Base-by-base conservation (phyloP, 2,113 vertebrate genomes). In the Numenius arquata region DNA sequence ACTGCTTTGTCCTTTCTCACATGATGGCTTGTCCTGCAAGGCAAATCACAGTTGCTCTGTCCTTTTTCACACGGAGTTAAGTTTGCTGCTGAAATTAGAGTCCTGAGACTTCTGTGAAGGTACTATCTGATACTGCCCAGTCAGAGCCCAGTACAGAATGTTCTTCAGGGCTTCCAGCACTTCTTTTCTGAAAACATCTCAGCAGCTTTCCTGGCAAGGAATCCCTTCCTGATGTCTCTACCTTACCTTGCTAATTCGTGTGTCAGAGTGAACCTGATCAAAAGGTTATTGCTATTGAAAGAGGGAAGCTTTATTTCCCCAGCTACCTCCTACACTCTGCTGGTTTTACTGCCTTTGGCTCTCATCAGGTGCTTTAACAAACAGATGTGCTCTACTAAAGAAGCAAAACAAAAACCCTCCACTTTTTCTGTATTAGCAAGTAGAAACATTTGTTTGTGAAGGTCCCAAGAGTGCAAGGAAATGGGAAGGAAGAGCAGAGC, bases 151-250 rank as follows among this genome's bases (percentile, higher is more conserved):
- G 72, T 43, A 77, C 85, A 94, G 30, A 62, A 48, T 61, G 81
- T 89, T 73, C 87, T 85, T 76, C 66, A 85, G 79, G 55, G 41
- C 88, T 88, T 80, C 71, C 52, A 80, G 47, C 50, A 25, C 68
- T 90, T 63, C 59, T 63, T 86, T 86, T 81, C 65, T 80, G 72
- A 59, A 86, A 86, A 56, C 55, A 84, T 59, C 82, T 78, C 72
- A 47, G 17, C 47, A 84, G 36, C 50, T 91, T 92, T 83, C 63
- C 90, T 90, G 88, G 61, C 71, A 68, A 92, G 36, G 68, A 93
- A 58, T 52, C 63, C 56, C 68, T 40, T 66, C 18, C 81, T 82
- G 45, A 41, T 34, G 0, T 18, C 81, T 86, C 45, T 29, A 13
- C 80, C 36, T 82, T 77, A 85, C 61, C 80, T 86, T 81, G 72